Evolutionary conservation across 1,140 invertebrate genomes (phyloP), one percentile per base, ranked within the genome.

Genomic region (Propsilocerus akamusi): DNA sequence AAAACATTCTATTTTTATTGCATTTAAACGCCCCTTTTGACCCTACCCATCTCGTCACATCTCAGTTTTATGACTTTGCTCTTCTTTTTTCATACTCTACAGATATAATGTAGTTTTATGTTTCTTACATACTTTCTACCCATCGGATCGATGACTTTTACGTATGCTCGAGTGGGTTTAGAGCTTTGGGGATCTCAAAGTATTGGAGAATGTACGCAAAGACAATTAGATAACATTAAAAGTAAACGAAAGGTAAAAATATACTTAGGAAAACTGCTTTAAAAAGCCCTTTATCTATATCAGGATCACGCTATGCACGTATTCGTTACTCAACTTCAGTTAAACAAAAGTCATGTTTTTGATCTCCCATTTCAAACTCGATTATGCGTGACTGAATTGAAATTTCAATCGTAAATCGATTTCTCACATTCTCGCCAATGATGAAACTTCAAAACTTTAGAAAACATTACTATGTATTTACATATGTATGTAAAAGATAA

Each of bases 131-230:
- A 97, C 68, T 81, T 97, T 58, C 68, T 97, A 55, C 95, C 95
- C 25, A 86, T 98, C 55, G 73, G 80, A 49, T 86, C 86, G 7
- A 92, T 97, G 82, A 82, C 80, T 4, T 89, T 83, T 60, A 92
- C 94, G 0, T 98, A 98, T 63, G 77, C 83, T 0, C 71, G 86
- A 47, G 86, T 97, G 20, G 93, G 90, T 4, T 68, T 86, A 46
- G 89, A 95, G 57, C 72, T 98, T 3, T 97, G 94, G 91, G 89
- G 90, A 3, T 93, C 89, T 46, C 83, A 92, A 63, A 86, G 86
- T 49, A 97, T 97, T 49, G 94, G 93, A 0, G 94, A 97, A 70
- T 83, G 83, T 54, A 92, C 90, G 3, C 83, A 87, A 50, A 67
- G 86, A 12, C 89, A 94, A 60, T 74, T 87, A 57, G 90, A 95